Conservation (phyloP, 2,888 invertebrate species). For the Pheosia tremula region DNA sequence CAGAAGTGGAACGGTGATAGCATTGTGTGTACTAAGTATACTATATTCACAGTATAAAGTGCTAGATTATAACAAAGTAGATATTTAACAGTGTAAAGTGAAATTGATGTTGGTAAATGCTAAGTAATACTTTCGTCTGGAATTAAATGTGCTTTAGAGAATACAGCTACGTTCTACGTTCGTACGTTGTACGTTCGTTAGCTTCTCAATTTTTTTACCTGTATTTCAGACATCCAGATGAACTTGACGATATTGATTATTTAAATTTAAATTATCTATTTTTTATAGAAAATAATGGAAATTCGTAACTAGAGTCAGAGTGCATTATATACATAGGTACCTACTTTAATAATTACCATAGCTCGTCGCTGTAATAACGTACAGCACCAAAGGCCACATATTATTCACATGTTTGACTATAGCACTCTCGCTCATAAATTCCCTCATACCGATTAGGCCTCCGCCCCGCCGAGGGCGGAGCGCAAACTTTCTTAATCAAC, state of each 20-base stretch:
- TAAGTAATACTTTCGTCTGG: no score
- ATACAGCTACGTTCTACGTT: no score
- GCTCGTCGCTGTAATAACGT: background rate
- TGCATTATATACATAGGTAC: no score
- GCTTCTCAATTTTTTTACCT: no score
- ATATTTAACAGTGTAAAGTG: background rate
- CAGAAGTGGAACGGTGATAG: background rate
- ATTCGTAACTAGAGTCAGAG: no score
- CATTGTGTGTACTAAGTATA: background rate
- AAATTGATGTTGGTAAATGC: no score
- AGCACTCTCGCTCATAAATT: slow-evolving; percentile 30
- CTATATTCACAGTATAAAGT: background rate
- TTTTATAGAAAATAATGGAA: no score
- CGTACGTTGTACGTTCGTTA: no score
- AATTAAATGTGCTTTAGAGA: no score
- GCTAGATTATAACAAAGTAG: background rate
- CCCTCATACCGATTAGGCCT: slow-evolving; percentile 32
- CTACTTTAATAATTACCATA: background rate
- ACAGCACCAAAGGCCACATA: background rate
- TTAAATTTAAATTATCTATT: no score
- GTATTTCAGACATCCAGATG: no score
- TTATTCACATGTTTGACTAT: slow-evolving; percentile 3
- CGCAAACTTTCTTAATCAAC: slow-evolving; percentile 48
- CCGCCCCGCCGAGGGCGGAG: slow-evolving; percentile 16
- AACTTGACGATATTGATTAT: no score